Conservation (phyloP, 2,113 vertebrate species). For the Rousettus leschenaultii region DNA sequence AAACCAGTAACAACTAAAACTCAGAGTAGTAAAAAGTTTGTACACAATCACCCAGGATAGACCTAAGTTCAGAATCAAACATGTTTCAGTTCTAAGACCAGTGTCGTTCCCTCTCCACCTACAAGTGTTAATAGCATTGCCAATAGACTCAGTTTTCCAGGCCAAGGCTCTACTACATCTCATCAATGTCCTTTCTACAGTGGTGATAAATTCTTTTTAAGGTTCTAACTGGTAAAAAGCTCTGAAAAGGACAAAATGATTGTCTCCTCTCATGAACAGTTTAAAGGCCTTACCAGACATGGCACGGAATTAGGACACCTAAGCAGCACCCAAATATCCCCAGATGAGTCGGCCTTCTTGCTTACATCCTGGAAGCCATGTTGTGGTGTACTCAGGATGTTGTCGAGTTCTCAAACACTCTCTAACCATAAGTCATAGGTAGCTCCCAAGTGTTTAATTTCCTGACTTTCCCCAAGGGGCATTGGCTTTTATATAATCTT, state of each 20-base stretch:
- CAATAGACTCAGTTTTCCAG: neutral
- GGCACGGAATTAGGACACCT: neutral
- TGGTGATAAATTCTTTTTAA: neutral
- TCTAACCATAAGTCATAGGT: neutral
- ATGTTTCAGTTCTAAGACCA: neutral
- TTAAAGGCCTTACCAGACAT: neutral
- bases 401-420: neutral
- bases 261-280: neutral
- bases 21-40: neutral
- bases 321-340: neutral
- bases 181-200: neutral
- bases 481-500: neutral
- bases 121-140: neutral
- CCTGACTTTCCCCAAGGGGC: neutral
- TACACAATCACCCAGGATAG: neutral
- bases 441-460: neutral
- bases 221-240: neutral
- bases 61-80: neutral
- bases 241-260: neutral
- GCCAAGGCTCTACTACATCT: neutral
- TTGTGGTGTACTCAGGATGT: neutral
- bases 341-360: neutral
- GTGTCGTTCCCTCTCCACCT: neutral
- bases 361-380: neutral
- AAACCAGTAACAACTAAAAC: neutral